phyloP scores from a whole-genome alignment of 2,113 vertebrate species.

The Myocastor coypus region DNA sequence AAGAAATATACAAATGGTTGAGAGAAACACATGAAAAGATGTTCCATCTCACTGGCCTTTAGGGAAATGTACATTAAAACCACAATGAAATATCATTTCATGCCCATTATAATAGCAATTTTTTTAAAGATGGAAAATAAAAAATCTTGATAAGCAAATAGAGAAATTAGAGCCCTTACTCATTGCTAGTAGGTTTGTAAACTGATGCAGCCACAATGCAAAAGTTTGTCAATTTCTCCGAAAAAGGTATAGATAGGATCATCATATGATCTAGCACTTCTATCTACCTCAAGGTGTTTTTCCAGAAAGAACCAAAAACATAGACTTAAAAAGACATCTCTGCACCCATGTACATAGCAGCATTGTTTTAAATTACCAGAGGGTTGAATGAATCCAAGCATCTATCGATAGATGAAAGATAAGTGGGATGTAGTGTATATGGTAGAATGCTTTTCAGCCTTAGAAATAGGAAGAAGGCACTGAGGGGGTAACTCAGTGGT shows the following conservation, averaged over 20 bases:
- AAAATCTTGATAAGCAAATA: background rate
- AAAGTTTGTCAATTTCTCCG: constrained; percentile 28
- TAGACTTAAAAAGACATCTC: background rate
- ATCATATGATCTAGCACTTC: background rate
- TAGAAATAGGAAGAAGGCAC: background rate
- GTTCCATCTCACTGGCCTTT: background rate
- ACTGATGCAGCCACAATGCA: background rate
- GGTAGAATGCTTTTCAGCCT: background rate
- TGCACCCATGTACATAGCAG: background rate
- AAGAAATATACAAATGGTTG: background rate
- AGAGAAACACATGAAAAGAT: background rate
- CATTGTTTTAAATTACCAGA: constrained; percentile 31
- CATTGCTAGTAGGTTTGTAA: constrained; percentile 10
- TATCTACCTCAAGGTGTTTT: constrained; percentile 11
- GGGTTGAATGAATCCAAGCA: background rate
- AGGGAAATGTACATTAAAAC: constrained; percentile 20
- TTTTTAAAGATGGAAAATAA: background rate
- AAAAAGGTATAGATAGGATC: constrained; percentile 48
- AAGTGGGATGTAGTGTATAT: background rate
- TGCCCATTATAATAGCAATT: background rate
- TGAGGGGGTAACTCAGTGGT: background rate
- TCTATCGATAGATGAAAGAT: background rate
- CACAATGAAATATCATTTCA: background rate
- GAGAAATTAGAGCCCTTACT: background rate
- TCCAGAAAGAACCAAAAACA: constrained; percentile 34